Evolutionary conservation across 30 jellyfish, hydroid and myxozoan genomes (phyloP), one percentile per base, ranked within the genome.

Genomic region (Rhopilema esculentum): DNA sequence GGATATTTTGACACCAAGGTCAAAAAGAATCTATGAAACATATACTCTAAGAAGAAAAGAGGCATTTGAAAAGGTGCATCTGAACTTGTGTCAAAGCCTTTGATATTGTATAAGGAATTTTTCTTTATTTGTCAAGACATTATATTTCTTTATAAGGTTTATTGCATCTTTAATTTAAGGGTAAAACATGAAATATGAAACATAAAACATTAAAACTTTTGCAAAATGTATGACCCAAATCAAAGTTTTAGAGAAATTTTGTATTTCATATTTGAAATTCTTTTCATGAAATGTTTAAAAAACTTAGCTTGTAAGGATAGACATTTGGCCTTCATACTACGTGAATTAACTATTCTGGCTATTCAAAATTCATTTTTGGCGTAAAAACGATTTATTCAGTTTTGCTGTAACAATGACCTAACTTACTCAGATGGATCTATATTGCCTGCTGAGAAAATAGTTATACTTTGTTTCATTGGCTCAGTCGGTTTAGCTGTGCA

Each of bases 291-390:
- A 40, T 40, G 57, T 40, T 6, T 2, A 40, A 6, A 40, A 40
- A 40, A n/a, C n/a, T n/a, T n/a, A n/a, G n/a, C n/a, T n/a, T 75
- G 86, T 53, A 75, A 25, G 53, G 75, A 75, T 4, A 33, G 86
- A 22, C 86, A 75, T 25, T 51, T 49, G 86, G 86, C 86, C 73
- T 75, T 32, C 86, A 15, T 75, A 74, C 73, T 49, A 51, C 72
- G 86, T 33, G n/a, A n/a, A n/a, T n/a, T n/a, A n/a, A n/a, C n/a
- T n/a, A n/a, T n/a, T n/a, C n/a, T n/a, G n/a, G n/a, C n/a, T n/a
- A n/a, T n/a, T n/a, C n/a, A n/a, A n/a, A n/a, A n/a, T n/a, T n/a
- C n/a, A n/a, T n/a, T n/a, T 28, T 80, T 85, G 1, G 85, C 91
- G 22, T 84, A 81, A 31, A 63, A 66, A n/a, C 63, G 32, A 23